A percentile compares a stretch with the other conserved stretches of the same genome.
Evolutionary conservation across 1,140 invertebrate genomes (phyloP).

Genomic region (Hylaeus volcanicus): DNA sequence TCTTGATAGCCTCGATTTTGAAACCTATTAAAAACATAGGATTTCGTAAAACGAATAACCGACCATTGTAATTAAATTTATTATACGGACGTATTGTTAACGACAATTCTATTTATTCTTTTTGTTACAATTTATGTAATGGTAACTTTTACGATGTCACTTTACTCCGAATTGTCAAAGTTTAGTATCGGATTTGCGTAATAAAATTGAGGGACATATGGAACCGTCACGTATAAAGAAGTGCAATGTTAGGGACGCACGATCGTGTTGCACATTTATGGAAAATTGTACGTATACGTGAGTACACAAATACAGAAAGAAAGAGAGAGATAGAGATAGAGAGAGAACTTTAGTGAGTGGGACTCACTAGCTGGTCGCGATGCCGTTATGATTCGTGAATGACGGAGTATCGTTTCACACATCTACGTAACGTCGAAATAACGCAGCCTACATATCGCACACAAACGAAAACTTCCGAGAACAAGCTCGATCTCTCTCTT

Average conservation of each 20-base stretch:
- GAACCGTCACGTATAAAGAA: slow-evolving; percentile 1
- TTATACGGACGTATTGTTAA: too few relatives aligned
- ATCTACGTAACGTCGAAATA: slow-evolving; percentile 33
- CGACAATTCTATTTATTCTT: neutral
- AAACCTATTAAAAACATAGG: slow-evolving; percentile 26
- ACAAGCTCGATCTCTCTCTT: slow-evolving; percentile 22
- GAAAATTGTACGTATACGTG: neutral
- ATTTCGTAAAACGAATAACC: slow-evolving; percentile 7
- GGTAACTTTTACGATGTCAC: neutral
- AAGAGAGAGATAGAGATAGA: neutral
- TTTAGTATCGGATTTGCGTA: neutral
- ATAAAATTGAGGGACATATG: slow-evolving; percentile 17
- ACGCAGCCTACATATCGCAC: slow-evolving; percentile 30
- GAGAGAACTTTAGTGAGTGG: slow-evolving; percentile 1
- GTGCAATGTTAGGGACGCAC: neutral
- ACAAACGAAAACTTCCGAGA: slow-evolving; percentile 48
- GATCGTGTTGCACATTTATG: slow-evolving; percentile 13
- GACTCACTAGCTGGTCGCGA: slow-evolving; percentile 7
- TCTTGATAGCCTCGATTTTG: neutral
- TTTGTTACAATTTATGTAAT: neutral
- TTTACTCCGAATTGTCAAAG: neutral
- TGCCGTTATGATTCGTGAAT: slow-evolving; percentile 48
- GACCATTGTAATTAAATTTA: too few relatives aligned
- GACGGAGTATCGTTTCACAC: slow-evolving; percentile 37
- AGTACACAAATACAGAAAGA: neutral